phyloP scores from a whole-genome alignment of 2,113 vertebrate genomes.

The Channa maculata region DNA sequence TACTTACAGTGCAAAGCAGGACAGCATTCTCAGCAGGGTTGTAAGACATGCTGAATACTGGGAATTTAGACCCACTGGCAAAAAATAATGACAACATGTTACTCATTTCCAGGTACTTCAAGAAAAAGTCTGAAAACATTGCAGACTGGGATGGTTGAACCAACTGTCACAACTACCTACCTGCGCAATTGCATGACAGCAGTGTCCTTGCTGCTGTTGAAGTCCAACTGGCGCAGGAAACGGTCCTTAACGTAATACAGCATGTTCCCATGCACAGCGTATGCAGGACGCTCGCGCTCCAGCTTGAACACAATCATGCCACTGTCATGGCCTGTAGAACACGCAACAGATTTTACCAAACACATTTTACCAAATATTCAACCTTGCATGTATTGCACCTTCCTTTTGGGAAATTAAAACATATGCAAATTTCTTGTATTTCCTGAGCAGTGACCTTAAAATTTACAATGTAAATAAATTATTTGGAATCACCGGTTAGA shows the following conservation, averaged over 20 bases:
- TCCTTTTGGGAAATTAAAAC: background rate
- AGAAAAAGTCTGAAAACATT: background rate
- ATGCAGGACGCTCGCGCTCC: conserved; percentile 94
- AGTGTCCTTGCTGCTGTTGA: conserved; percentile 95
- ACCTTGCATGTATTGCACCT: background rate
- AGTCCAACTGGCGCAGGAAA: conserved; percentile 94
- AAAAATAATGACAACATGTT: background rate
- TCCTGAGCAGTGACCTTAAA: background rate
- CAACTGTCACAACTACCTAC: conserved; percentile 62
- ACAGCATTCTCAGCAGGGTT: conserved; percentile 97
- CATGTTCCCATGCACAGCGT: conserved; percentile 92
- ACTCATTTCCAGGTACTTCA: background rate
- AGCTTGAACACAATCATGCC: conserved; percentile 98
- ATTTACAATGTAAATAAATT: too few relatives aligned
- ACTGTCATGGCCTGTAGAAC: conserved; percentile 89
- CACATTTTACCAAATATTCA: background rate
- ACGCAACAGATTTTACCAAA: background rate
- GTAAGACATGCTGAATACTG: conserved; percentile 98
- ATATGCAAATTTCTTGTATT: background rate
- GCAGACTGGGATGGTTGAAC: background rate
- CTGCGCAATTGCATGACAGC: conserved; percentile 97
- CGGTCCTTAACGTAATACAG: conserved; percentile 96
- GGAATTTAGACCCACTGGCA: conserved; percentile 94
- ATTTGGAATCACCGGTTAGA: too few relatives aligned
- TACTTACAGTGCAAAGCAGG: conserved; percentile 93